Percentiles rank a stretch among this genome's conserved stretches.
Evolutionary conservation across 1,140 invertebrate genomes (phyloP).

Genomic region (Planococcus citri): DNA sequence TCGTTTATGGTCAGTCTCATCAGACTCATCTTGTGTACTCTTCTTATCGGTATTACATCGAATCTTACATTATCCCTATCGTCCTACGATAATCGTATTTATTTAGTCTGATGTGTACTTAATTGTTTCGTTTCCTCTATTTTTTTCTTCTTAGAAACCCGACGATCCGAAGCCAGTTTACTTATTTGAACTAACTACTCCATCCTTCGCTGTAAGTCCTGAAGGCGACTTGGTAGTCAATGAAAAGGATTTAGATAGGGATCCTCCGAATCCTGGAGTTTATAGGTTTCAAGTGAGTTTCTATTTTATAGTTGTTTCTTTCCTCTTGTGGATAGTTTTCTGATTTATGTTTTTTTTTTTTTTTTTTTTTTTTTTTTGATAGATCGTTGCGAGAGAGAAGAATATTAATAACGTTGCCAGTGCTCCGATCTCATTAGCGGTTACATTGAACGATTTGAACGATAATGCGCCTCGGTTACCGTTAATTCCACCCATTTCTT

Average conservation of each 20-base stretch:
- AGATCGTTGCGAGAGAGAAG: slow-evolving; percentile 62
- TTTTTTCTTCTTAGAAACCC: slow-evolving; percentile 35
- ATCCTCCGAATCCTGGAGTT: slow-evolving; percentile 69
- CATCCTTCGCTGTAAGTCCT: slow-evolving; percentile 63
- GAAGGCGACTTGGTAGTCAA: slow-evolving; percentile 62
- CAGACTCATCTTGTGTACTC: too few species aligned
- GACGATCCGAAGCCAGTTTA: slow-evolving; percentile 61
- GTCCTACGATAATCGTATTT: too few species aligned
- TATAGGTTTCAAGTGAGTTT: slow-evolving; percentile 62
- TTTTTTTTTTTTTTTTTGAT: too few species aligned
- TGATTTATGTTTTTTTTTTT: too few species aligned
- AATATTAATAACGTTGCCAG: slow-evolving; percentile 57
- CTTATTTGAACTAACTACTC: slow-evolving; percentile 69
- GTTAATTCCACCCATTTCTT: slow-evolving; percentile 57
- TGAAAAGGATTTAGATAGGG: slow-evolving; percentile 70
- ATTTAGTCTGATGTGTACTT: too few species aligned
- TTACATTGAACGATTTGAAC: slow-evolving; percentile 67
- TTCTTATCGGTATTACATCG: too few species aligned
- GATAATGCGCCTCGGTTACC: slow-evolving; percentile 69
- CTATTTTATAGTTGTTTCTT: slow-evolving; percentile 12
- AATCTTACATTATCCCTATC: too few species aligned
- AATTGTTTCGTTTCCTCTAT: too few species aligned
- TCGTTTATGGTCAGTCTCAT: too few species aligned
- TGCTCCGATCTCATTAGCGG: slow-evolving; percentile 61
- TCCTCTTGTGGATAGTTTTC: neutral